Evolutionary conservation across 2,113 vertebrate genomes (phyloP).

Genomic region (Pteronura brasiliensis): DNA sequence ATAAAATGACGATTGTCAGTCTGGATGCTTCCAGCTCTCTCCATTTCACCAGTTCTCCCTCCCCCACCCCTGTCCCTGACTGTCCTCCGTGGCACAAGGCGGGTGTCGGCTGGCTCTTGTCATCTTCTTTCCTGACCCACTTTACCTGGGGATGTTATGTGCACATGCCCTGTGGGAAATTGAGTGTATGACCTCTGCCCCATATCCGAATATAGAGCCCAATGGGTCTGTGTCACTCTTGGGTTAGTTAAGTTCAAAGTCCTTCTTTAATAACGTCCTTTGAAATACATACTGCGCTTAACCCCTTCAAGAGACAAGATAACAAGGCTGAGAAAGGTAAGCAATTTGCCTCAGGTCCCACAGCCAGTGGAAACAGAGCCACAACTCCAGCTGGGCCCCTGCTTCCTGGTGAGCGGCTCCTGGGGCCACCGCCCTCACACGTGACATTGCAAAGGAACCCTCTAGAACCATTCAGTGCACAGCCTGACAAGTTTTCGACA

Average conservation of each 20-base stretch:
- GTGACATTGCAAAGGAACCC: rapidly evolving
- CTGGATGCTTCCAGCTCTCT: not conserved
- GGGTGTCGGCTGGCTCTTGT: not conserved
- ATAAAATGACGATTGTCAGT: not conserved
- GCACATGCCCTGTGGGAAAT: not conserved
- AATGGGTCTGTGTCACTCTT: too few relatives aligned
- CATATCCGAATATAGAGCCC: not conserved
- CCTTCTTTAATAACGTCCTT: not conserved
- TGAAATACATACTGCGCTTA: not conserved
- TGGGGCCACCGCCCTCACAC: not conserved
- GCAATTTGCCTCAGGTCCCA: not conserved
- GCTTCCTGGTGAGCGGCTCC: not conserved
- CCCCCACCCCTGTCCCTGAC: rapidly evolving
- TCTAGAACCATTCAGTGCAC: rapidly evolving
- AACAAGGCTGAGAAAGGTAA: not conserved
- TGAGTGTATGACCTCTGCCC: not conserved
- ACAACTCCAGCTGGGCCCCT: too few relatives aligned
- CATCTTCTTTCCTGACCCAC: not conserved
- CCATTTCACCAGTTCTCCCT: too few relatives aligned
- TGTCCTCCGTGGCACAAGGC: not conserved
- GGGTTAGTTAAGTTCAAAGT: not conserved
- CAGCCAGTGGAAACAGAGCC: not conserved
- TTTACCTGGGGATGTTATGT: not conserved
- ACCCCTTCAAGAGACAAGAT: not conserved
- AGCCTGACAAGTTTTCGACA: not conserved